phyloP scores from a whole-genome alignment of 92 coral and sea anemone species.

The Isaurus tuberculatus region DNA sequence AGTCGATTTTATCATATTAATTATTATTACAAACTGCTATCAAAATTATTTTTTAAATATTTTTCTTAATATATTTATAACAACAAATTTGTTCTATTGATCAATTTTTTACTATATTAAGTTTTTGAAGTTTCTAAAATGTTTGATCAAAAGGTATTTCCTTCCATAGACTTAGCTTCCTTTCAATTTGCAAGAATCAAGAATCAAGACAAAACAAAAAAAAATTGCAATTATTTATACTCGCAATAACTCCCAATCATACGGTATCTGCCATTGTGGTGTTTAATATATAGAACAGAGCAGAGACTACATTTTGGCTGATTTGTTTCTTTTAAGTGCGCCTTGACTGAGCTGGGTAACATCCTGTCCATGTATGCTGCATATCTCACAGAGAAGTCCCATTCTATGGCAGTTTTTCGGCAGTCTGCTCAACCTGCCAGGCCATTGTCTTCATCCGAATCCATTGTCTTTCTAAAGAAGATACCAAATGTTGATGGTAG shows the following conservation, averaged over 20 bases:
- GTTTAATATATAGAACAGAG: conserved; percentile 6
- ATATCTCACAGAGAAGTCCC: background rate
- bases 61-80: background rate
- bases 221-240: background rate
- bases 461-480: background rate
- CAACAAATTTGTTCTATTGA: conserved; percentile 9
- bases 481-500: background rate
- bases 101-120: conserved; percentile 9
- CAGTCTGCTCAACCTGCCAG: background rate
- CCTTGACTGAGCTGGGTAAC: background rate
- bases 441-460: background rate
- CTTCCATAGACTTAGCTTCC: background rate
- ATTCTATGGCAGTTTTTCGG: background rate
- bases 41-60: background rate
- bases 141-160: background rate
- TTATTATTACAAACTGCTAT: background rate
- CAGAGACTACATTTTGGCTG: conserved; percentile 1
- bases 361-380: background rate
- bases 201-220: background rate
- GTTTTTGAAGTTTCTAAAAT: background rate
- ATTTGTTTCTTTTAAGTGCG: background rate
- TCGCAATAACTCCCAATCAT: background rate
- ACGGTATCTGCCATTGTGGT: conserved; percentile 13
- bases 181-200: background rate
- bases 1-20: conserved; percentile 12